Conservation (phyloP, 2,888 invertebrate genomes). For the Pterostichus madidus region DNA sequence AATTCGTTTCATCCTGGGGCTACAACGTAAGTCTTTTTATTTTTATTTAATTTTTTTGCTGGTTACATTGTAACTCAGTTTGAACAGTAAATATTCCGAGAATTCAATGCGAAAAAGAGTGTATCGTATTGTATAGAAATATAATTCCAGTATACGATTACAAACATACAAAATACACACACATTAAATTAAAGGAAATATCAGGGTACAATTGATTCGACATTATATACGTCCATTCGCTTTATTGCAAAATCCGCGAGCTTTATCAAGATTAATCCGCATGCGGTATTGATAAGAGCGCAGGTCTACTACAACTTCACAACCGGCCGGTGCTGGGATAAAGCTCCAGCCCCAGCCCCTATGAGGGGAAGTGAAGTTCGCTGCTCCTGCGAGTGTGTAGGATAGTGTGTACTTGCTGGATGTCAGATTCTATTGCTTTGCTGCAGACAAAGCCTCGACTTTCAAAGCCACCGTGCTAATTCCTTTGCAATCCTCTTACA, state of each 20-base stretch:
- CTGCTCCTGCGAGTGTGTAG: not conserved
- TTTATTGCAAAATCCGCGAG: conserved; percentile 57
- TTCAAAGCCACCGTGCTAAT: conserved; percentile 73
- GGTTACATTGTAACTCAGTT: no score
- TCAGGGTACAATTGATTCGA: conserved; percentile 14
- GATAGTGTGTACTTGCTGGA: conserved; percentile 45
- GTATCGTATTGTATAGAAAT: conserved; percentile 24
- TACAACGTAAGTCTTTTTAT: no score
- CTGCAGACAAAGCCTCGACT: conserved; percentile 70
- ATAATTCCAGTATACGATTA: conserved; percentile 10
- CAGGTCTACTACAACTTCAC: not conserved
- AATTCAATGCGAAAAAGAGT: not conserved
- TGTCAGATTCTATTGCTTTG: conserved; percentile 66
- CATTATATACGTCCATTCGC: conserved; percentile 49
- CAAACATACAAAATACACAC: conserved; percentile 12
- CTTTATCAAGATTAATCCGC: conserved; percentile 61
- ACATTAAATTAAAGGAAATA: conserved; percentile 35
- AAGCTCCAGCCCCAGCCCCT: no score
- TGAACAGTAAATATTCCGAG: not conserved
- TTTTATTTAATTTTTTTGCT: no score
- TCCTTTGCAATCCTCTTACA: conserved; percentile 74
- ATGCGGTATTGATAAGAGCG: conserved; percentile 41
- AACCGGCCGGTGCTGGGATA: no score
- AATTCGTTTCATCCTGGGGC: no score
- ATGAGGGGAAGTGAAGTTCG: no score